Evolutionary conservation across 2,113 vertebrate genomes (phyloP).

Genomic region (Cyanoliseus patagonus): DNA sequence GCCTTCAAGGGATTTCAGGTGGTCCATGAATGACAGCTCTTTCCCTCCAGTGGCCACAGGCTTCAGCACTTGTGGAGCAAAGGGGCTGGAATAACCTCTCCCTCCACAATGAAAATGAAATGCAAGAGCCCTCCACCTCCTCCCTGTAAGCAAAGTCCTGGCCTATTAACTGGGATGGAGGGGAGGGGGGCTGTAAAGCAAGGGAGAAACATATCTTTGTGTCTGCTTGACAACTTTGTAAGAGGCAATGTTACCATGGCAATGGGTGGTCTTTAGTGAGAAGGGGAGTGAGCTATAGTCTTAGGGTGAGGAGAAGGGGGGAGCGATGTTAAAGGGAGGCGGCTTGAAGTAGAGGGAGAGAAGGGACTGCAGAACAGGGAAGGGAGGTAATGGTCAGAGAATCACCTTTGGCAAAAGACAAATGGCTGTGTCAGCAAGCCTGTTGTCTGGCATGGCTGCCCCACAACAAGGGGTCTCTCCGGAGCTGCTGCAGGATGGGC

Average conservation of each 20-base stretch:
- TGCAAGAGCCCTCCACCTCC: not conserved
- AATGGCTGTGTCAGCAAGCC: not conserved
- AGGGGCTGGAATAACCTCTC: not conserved
- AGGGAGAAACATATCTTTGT: conserved; percentile 41
- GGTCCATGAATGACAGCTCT: not conserved
- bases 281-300: not conserved
- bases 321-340: not conserved
- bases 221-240: conserved; percentile 50
- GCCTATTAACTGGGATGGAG: not conserved
- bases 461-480: not conserved
- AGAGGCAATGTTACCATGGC: conserved; percentile 66
- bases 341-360: not conserved
- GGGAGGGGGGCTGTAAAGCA: not conserved
- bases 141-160: not conserved
- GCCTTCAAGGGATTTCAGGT: not conserved
- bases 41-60: not conserved
- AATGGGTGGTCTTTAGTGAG: conserved; percentile 60
- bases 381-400: not conserved
- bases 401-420: not conserved
- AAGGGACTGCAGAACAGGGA: not conserved
- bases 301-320: not conserved
- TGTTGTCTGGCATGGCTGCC: not conserved
- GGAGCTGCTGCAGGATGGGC: not conserved
- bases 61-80: not conserved
- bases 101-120: conserved; percentile 2